Evolutionary conservation across 2,888 invertebrate genomes (phyloP), one percentile per base, ranked within the genome.

Genomic region (Sussaba pulchella): DNA sequence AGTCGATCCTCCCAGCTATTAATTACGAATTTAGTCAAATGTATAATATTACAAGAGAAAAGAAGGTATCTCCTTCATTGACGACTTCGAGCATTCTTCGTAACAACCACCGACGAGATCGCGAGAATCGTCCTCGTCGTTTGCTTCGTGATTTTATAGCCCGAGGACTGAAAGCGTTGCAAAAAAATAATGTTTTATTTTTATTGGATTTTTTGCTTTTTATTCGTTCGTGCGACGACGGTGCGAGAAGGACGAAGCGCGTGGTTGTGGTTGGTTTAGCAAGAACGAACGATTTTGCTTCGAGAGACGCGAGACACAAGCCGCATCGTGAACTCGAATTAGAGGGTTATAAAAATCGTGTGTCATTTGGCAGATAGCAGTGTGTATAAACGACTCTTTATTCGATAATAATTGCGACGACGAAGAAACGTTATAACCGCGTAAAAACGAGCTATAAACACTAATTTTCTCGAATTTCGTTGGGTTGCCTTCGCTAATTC

Each of bases 331-430:
- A 73, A 50, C 64, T 41, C 36, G 77, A 81, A 81, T 81, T 77
- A 81, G 81, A 77, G 77, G 73, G 77, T 79, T 81, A 67, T 64
- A 85, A 85, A 87, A 77, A 86, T 85, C 83, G 85, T 85, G 87
- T 91, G 90, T 90, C 90, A 90, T 91, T 91, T 90, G 85, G 81
- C 6, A 72, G 81, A 84, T 82, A 81, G 64, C 59, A 47, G 36
- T 75, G 80, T 57, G 21, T 52, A 79, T 90, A 89, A 89, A 89
- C 87, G 88, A 89, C 84, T 87, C 89, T 90, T 91, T 88, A 90
- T 91, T 89, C 85, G 89, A 91, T 91, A 90, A 91, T 91, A 91
- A 91, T 90, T 89, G 87, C 88, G 82, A 81, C 82, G 41, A 50
- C 39, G 26, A 21, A 64, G 17, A 45, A 2, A 45, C 21, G 31